Evolutionary conservation across 2,888 invertebrate genomes (phyloP), one percentile per base, ranked within the genome.

Genomic region (Incurvaria masculella): DNA sequence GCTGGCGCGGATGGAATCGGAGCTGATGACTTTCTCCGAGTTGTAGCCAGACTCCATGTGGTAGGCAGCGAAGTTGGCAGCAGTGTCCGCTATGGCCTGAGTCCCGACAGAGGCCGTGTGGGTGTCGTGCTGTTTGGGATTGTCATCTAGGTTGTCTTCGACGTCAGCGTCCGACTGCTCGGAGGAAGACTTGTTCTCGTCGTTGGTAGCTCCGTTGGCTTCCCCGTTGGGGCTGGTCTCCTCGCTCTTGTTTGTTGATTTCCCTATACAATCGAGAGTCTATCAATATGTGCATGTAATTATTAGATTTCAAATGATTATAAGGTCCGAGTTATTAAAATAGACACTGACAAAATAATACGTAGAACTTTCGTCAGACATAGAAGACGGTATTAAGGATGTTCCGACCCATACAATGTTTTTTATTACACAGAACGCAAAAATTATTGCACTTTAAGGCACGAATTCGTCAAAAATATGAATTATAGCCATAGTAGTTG

Each of bases 131-230:
- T 59, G 61, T 2, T 69, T 63, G 2, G 75, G 67, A 27, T 72
- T 70, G 48, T 82, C 85, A 53, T 88, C 85, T 1, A 86, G 67
- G 61, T 91, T 91, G 60, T 91, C 91, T 65, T 91, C 91, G 0
- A 91, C 81, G 60, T 91, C 91, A 0, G 91, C 90, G 61, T 91
- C 91, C 1, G 88, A 89, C 60, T 88, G 85, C 54, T 83, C 85
- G n/a, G 82, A 81, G 17, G 84, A 82, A 0, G 84, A 83, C 62
- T 81, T 82, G 54, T 74, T 73, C 26, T 79, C 79, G 42, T 70
- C 72, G 51, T 69, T 71, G 47, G 66, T 57, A 26, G 68, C 57
- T 43, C 71, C 70, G 53, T 71, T 72, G 3, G 66, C 58, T 2
- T 72, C 69, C 1, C 58, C 59, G 2, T 55, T 47, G 1, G 55